Base-by-base conservation (phyloP, 2,888 invertebrate genomes). In the Tromatobia lineatoria region DNA sequence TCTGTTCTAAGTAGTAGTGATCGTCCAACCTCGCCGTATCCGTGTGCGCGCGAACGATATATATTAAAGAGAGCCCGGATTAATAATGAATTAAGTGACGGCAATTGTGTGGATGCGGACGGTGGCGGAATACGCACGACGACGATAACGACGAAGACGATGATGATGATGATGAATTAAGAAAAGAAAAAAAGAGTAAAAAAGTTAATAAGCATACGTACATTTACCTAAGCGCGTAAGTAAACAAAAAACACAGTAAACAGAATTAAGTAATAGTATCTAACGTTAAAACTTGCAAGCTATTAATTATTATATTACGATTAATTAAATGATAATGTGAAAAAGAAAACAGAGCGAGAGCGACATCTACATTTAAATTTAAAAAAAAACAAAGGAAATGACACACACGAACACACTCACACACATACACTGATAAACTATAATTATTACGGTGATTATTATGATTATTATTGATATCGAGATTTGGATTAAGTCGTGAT, bases 281-380 rank as follows among this genome's bases (percentile, higher is more conserved):
- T 93, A 93, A 93, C 91, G 93, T 93, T 93, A 93, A 90, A 90
- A 92, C 91, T 92, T 92, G 92, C 91, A 92, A 92, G 91, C 91
- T 93, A 93, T 92, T 92, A 91, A 92, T 92, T 92, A 93, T 91
- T 90, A 91, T 90, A 93, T 92, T 92, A 93, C 91, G 91, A 93
- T 91, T 91, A 92, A 92, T 91, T 91, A 90, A 78, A 92, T 89
- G 88, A 89, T 91, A 91, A 84, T 70, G 77, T 80, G 82, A 77
- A 73, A 82, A 78, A 71, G 76, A 75, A 29, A 74, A 87, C 13
- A 64, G 61, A 64, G 34, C 59, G 85, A 86, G 87, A 90, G 87
- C n/a, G 87, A 87, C 88, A 90, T 88, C 89, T 91, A 91, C 90
- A 89, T 90, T 90, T 89, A 89, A 86, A 74, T 69, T 57, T 59